Evolutionary conservation across 2,113 vertebrate species (phyloP).

Genomic region (Nyctibius bracteatus): DNA sequence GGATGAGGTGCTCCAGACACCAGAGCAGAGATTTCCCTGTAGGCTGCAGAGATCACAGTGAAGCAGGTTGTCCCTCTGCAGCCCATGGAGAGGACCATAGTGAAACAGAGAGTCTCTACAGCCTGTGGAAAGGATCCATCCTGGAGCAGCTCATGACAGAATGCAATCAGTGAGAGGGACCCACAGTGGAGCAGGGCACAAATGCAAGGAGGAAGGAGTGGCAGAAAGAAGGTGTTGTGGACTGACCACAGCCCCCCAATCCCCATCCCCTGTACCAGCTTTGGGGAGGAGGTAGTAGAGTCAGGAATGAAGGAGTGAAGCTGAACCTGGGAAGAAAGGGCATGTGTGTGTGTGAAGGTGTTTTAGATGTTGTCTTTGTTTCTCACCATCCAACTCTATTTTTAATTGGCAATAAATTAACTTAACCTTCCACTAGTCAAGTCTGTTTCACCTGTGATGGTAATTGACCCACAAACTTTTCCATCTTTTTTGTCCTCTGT

Average conservation of each 20-base stretch:
- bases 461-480: not conserved
- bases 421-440: not conserved
- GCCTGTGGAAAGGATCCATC: not conserved
- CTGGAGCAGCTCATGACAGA: not conserved
- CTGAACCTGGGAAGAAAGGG: not conserved
- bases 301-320: not conserved
- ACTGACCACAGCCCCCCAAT: fast-evolving
- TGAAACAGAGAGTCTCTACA: too few species aligned
- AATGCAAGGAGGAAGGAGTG: not conserved
- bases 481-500: not conserved
- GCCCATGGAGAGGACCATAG: too few species aligned
- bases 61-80: not conserved
- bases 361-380: not conserved
- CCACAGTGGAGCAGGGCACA: not conserved
- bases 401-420: not conserved
- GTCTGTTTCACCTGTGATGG: not conserved
- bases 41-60: too few species aligned
- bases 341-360: not conserved
- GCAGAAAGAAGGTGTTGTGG: not conserved
- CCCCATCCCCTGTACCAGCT: fast-evolving
- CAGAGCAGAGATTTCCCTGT: not conserved
- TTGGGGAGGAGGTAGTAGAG: fast-evolving
- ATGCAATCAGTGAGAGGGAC: not conserved
- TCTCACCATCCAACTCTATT: not conserved
- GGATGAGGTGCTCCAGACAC: not conserved